Conservation (phyloP, 2,797 vertebrate genomes). For the Acanthurus tractus region DNA sequence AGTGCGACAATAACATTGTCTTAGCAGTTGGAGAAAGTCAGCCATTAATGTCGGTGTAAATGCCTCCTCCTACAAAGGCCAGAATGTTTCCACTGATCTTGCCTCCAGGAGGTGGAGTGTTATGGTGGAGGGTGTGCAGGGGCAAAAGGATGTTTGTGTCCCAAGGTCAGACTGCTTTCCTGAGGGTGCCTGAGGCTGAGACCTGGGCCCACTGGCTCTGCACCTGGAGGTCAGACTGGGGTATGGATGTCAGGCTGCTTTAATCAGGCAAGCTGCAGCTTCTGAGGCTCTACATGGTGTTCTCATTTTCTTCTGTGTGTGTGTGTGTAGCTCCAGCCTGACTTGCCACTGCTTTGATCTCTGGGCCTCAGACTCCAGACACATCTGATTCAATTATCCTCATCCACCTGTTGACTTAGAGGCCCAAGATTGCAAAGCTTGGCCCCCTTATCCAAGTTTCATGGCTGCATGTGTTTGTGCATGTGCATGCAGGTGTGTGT, state of each 20-base stretch:
- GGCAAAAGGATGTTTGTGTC: slow-evolving; percentile 66
- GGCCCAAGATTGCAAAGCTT: slow-evolving; percentile 81
- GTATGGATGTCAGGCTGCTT: slow-evolving; percentile 80
- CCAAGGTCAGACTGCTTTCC: slow-evolving; percentile 75
- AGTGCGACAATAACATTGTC: slow-evolving; percentile 54
- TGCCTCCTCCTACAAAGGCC: slow-evolving; percentile 13
- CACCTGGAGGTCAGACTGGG: slow-evolving; percentile 85
- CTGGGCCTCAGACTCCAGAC: slow-evolving; percentile 82
- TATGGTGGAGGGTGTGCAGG: slow-evolving; percentile 51
- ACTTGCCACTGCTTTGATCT: slow-evolving; percentile 85
- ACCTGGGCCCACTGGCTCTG: slow-evolving; percentile 67
- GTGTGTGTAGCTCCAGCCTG: slow-evolving; percentile 69
- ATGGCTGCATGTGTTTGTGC: slow-evolving; percentile 47
- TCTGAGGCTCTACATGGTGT: slow-evolving; percentile 74
- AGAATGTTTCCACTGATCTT: slow-evolving; percentile 51
- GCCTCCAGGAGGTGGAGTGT: slow-evolving; percentile 65
- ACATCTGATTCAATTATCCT: slow-evolving; percentile 89
- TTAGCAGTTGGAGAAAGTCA: slow-evolving; percentile 33
- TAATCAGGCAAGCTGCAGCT: slow-evolving; percentile 81
- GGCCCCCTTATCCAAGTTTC: slow-evolving; percentile 75
- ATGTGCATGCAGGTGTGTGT: not conserved
- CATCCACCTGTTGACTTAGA: slow-evolving; percentile 89
- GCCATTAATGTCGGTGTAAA: slow-evolving; percentile 27
- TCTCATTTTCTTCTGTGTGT: slow-evolving; percentile 65
- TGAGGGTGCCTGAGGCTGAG: slow-evolving; percentile 64